Evolutionary conservation across 2,113 vertebrate species (phyloP).

Genomic region (Neogale vison): DNA sequence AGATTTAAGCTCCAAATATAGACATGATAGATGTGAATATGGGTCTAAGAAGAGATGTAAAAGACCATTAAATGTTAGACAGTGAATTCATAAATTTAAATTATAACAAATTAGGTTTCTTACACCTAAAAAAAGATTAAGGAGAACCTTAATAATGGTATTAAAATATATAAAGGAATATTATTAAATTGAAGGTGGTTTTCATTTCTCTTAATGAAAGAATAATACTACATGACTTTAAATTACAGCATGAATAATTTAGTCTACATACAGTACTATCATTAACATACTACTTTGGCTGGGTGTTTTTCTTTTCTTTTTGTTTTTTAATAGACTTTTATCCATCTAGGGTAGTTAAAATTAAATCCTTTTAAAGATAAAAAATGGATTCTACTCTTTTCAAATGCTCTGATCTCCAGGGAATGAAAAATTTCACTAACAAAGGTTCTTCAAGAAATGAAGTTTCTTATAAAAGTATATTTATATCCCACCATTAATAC

Average conservation of each 20-base stretch:
- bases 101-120: background rate
- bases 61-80: background rate
- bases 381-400: background rate
- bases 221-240: background rate
- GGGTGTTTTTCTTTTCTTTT: background rate
- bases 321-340: background rate
- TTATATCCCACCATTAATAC: background rate
- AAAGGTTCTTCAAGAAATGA: background rate
- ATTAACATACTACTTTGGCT: background rate
- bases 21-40: background rate
- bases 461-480: background rate
- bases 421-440: background rate
- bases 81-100: background rate
- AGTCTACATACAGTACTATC: background rate
- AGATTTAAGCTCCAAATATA: background rate
- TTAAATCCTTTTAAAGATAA: background rate
- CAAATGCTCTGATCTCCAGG: background rate
- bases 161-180: background rate
- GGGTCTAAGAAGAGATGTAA: background rate
- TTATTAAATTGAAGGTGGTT: background rate
- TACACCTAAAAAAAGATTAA: background rate
- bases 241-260: background rate
- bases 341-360: background rate
- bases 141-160: background rate
- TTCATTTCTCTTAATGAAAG: conserved; percentile 1